A percentile compares a stretch with the other conserved stretches of the same genome.
phyloP scores from a whole-genome alignment of 2,888 invertebrate species.

The Ethmia dodecea region DNA sequence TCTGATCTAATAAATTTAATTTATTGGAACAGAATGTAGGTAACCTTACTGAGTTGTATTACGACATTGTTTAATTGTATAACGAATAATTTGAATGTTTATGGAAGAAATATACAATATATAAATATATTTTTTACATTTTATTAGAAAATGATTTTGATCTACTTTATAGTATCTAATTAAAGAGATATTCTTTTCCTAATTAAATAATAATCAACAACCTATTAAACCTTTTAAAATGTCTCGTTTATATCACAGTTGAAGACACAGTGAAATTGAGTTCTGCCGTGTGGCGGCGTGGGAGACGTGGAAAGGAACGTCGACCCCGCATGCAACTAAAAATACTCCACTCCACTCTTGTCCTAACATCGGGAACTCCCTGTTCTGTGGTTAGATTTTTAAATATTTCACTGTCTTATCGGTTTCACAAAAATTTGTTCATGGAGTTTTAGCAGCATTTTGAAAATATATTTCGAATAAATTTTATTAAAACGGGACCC shows the following conservation, averaged over 20 bases:
- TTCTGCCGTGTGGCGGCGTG: slow-evolving; percentile 44
- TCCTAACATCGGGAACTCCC: slow-evolving; percentile 28
- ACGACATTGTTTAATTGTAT: slow-evolving; percentile 15
- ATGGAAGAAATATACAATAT: too few relatives aligned
- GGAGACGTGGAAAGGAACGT: slow-evolving; percentile 61
- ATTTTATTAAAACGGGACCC: slow-evolving; percentile 2
- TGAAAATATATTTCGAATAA: background rate
- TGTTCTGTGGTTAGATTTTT: slow-evolving; percentile 4
- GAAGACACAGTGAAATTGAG: too few relatives aligned
- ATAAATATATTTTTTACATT: too few relatives aligned
- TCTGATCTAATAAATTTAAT: slow-evolving; percentile 20
- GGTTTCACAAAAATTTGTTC: background rate
- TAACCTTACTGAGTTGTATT: slow-evolving; percentile 9
- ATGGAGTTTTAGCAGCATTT: background rate
- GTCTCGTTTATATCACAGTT: too few relatives aligned
- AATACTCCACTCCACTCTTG: slow-evolving; percentile 29
- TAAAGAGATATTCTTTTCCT: too few relatives aligned
- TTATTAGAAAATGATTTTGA: too few relatives aligned
- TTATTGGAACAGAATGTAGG: slow-evolving; percentile 20
- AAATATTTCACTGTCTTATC: background rate
- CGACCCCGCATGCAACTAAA: slow-evolving; percentile 71
- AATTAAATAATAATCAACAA: too few relatives aligned
- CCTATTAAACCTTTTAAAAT: too few relatives aligned
- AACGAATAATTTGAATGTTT: too few relatives aligned
- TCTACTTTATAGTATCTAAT: too few relatives aligned